Conservation (phyloP, 2,113 vertebrate genomes). For the Hippocampus barbouri region DNA sequence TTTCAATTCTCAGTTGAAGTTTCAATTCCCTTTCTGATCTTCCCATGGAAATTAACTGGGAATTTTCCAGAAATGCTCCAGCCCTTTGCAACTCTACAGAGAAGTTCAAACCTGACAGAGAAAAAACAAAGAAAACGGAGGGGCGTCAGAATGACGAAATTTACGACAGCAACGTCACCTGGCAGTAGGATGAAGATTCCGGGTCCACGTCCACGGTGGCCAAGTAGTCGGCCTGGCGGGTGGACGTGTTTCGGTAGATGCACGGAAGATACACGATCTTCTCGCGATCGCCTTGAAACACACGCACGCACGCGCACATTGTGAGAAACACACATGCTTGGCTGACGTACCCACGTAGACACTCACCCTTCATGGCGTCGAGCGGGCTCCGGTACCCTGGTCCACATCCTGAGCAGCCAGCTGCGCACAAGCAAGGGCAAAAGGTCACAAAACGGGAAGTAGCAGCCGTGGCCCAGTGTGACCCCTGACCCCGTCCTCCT, state of each 20-base stretch:
- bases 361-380: conserved; percentile 90
- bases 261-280: conserved; percentile 88
- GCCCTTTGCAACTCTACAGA: too few species aligned
- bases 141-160: background rate
- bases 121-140: background rate
- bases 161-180: conserved; percentile 68
- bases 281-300: conserved; percentile 78
- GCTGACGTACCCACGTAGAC: background rate
- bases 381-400: conserved; percentile 82
- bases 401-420: conserved; percentile 78
- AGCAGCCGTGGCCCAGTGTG: background rate
- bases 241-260: conserved; percentile 82
- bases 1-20: too few species aligned
- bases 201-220: conserved; percentile 89
- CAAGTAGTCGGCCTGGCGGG: conserved; percentile 82
- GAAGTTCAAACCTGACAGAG: background rate
- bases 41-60: too few species aligned
- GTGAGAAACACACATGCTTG: background rate
- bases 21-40: too few species aligned
- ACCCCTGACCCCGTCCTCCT: background rate
- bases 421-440: conserved; percentile 50
- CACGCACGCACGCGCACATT: background rate
- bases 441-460: background rate
- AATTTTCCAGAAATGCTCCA: too few species aligned
- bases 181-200: conserved; percentile 75